These are phyloP conservation scores for Corythornis madagascariensis DNA, from an alignment of 2,113 vertebrate genomes.

Conservation along the genomic window DNA sequence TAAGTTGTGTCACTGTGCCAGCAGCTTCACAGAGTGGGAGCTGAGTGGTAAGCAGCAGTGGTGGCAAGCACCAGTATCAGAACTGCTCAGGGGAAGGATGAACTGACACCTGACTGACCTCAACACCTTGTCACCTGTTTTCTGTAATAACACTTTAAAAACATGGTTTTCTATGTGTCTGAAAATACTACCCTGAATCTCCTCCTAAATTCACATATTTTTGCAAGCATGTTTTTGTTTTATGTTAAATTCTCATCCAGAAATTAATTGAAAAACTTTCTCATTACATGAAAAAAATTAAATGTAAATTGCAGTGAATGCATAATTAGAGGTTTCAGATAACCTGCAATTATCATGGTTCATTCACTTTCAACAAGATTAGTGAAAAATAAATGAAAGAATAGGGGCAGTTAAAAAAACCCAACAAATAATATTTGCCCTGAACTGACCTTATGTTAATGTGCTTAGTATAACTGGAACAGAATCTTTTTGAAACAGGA, in stretches of 20 bases:
- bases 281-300: neutral
- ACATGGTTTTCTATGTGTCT: neutral
- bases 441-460: neutral
- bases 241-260: neutral
- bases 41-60: neutral
- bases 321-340: neutral
- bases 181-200: neutral
- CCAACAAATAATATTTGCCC: neutral
- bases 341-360: neutral
- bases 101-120: neutral
- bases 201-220: neutral
- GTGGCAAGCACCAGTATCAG: neutral
- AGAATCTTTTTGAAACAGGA: neutral
- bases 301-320: neutral
- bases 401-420: neutral
- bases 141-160: neutral
- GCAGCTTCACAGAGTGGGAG: neutral
- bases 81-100: neutral
- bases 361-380: constrained; percentile 8
- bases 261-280: neutral
- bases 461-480: neutral
- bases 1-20: neutral
- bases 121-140: neutral
- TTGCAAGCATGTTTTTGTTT: neutral
- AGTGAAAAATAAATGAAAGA: neutral